Conservation (phyloP, 2,888 invertebrate genomes). For the Salticus scenicus region DNA sequence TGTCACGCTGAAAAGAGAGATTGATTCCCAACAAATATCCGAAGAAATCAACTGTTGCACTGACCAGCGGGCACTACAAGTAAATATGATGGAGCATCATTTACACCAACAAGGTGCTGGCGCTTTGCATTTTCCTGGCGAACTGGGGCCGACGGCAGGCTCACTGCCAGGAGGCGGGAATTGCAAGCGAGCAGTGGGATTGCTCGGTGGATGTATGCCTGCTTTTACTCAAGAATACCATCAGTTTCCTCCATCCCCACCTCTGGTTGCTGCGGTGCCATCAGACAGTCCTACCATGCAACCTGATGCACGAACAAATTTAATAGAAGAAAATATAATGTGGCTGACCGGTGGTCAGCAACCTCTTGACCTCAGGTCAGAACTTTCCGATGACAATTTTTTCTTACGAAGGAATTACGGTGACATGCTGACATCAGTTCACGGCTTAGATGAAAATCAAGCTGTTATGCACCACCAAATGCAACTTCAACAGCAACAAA, state of each 20-base stretch:
- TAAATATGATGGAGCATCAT: constrained; percentile 34
- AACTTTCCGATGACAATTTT: constrained; percentile 74
- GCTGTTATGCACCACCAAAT: constrained; percentile 30
- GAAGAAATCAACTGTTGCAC: constrained; percentile 42
- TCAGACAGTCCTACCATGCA: constrained; percentile 62
- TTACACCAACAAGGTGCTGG: constrained; percentile 23
- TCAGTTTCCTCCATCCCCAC: constrained; percentile 62
- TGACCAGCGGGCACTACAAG: constrained; percentile 20
- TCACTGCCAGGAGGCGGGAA: constrained; percentile 40
- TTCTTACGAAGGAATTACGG: constrained; percentile 65
- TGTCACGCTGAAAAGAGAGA: constrained; percentile 40
- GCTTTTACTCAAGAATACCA: constrained; percentile 49
- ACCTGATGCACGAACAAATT: constrained; percentile 55
- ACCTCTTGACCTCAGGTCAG: constrained; percentile 87
- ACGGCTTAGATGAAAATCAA: constrained; percentile 19
- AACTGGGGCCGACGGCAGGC: constrained; percentile 34
- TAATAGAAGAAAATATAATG: constrained; percentile 68
- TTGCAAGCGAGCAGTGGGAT: constrained; percentile 35
- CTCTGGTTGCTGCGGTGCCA: constrained; percentile 57
- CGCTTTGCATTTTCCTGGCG: constrained; percentile 54
- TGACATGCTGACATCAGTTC: constrained; percentile 44
- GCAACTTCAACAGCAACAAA: constrained; percentile 46
- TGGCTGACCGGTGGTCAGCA: constrained; percentile 76
- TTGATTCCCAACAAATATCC: constrained; percentile 32
- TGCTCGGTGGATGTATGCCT: constrained; percentile 43